Conservation (phyloP, 35 echinoderm and acorn worm genomes). For the Hemicentrotus pulcherrimus region DNA sequence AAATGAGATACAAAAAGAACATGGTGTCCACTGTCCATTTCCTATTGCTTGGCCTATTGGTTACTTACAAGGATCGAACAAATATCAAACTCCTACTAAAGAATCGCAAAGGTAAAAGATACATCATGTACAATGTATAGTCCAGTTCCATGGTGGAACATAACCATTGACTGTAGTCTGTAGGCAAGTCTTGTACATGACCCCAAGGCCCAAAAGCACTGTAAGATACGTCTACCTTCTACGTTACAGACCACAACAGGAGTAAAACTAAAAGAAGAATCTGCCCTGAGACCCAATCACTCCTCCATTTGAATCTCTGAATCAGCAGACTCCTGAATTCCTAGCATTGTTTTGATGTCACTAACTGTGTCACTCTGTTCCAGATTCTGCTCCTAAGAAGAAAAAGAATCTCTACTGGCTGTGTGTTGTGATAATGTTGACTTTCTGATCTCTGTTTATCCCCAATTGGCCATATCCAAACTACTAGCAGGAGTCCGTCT, state of each 20-base stretch:
- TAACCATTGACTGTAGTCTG: no score
- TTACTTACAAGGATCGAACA: no score
- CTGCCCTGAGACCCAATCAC: neutral
- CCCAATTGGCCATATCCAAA: conserved; percentile 16
- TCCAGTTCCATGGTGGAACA: no score
- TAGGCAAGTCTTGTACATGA: no score
- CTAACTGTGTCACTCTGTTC: conserved; percentile 31
- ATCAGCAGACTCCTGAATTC: conserved; percentile 41
- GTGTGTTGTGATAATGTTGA: conserved; percentile 18
- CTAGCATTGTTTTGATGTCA: conserved; percentile 31
- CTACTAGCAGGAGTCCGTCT: conserved; percentile 9
- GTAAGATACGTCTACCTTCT: neutral
- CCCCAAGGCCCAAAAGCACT: no score
- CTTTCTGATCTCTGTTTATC: conserved; percentile 18
- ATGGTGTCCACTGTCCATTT: no score
- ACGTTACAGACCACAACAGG: neutral
- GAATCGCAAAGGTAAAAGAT: no score
- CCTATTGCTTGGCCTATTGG: no score
- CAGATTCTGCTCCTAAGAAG: neutral
- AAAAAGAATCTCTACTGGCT: neutral
- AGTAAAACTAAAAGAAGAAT: neutral
- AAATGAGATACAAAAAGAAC: no score
- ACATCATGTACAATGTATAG: no score
- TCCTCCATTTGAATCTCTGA: neutral
- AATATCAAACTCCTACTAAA: no score